Base-by-base conservation (phyloP, 2,888 invertebrate genomes). In the Spodoptera picta region DNA sequence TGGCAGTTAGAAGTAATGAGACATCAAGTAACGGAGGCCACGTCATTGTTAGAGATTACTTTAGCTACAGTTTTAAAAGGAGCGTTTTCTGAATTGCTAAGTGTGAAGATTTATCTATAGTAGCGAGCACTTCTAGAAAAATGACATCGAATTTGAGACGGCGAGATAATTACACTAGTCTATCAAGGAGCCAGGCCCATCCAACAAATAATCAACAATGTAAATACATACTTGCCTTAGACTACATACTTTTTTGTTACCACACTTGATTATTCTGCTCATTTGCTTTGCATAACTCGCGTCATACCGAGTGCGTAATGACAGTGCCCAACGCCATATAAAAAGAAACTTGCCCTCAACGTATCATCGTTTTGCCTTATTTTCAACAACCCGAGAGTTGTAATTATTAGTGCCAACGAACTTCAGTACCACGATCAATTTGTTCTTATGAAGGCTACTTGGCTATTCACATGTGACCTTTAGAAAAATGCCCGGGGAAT, bases 381-480 rank as follows among this genome's bases (percentile, higher is more conserved):
- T 89, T 86, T 82, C 80, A 81, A 82, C 81, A 82, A 82, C 85
- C 80, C 81, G 11, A 77, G 77, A 81, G 76, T 78, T 84, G 87
- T 90, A 92, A 92, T 92, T 91, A 91, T 87, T 85, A 81, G 83
- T 83, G 89, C 83, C 88, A 88, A 87, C 86, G 90, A 90, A 91
- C 90, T 81, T 84, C 82, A 69, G 66, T 59, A 48, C 59, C 63
- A 61, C 71, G 80, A 82, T 81, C 77, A 77, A 77, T 74, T 79
- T 75, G 60, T 73, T 87, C 82, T 75, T 82, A 79, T 77, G 82
- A 85, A 87, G 85, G 86, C 84, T 86, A 75, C 75, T 80, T 88
- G 92, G 92, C 90, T 93, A 81, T 92, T 93, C 89, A 92, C 93
- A 81, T 77, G 77, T 92, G 92, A 92, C 93, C 93, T 94, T 94